phyloP scores from a whole-genome alignment of 2,888 invertebrate genomes.

The Hydrotaea diabolus region DNA sequence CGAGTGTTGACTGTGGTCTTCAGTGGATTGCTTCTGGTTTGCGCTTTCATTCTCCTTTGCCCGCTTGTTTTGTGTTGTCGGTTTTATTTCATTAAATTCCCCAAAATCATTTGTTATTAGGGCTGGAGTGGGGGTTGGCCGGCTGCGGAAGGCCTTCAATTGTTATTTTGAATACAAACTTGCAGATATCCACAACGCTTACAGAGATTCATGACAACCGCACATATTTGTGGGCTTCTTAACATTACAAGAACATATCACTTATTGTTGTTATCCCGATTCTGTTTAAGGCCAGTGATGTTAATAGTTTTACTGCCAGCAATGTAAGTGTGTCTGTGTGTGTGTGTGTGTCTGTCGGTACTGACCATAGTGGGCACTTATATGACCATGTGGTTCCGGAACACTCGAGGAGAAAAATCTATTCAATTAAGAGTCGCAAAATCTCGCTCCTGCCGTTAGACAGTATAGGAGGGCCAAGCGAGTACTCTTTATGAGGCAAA shows the following conservation, averaged over 20 bases:
- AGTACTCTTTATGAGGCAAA: too few species aligned
- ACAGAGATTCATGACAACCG: not conserved
- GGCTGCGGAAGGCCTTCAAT: not conserved
- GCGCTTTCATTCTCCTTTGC: not conserved
- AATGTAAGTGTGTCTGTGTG: not conserved
- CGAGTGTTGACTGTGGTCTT: not conserved
- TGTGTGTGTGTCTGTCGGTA: too few species aligned
- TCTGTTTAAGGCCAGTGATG: conserved; percentile 12
- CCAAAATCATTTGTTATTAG: not conserved
- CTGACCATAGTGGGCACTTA: too few species aligned
- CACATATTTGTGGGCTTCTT: not conserved
- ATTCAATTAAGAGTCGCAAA: too few species aligned
- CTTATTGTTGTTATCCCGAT: not conserved
- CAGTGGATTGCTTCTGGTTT: not conserved
- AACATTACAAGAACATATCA: not conserved
- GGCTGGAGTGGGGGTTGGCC: too few species aligned
- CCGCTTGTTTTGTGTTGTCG: not conserved
- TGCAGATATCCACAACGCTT: not conserved
- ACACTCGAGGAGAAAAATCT: not conserved
- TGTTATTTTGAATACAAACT: not conserved
- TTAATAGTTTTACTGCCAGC: conserved; percentile 24
- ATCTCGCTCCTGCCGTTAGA: too few species aligned
- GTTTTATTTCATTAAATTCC: not conserved
- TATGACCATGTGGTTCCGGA: not conserved
- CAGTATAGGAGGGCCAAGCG: too few species aligned